Base-by-base conservation (phyloP, 2,113 vertebrate genomes). In the Mormyrus iriodes region DNA sequence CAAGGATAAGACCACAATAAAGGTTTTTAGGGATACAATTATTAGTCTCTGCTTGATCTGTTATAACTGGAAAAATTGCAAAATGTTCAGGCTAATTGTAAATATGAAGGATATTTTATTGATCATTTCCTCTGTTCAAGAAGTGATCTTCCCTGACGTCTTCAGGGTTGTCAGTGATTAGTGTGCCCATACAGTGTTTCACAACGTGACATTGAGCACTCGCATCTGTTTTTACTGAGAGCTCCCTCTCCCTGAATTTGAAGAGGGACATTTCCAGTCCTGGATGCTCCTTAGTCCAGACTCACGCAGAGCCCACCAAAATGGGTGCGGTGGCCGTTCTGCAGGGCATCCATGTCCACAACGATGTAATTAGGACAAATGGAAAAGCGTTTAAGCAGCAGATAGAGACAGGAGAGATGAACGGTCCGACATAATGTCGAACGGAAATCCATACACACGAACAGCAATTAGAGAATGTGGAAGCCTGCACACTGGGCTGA, bases 331-430 rank as follows among this genome's bases (percentile, higher is more conserved):
- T 51, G 5, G n/a, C 27, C 13, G 13, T 86, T 27, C 48, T 31
- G 17, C 51, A 9, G 15, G n/a, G 85, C 51, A 17, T 86, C 84
- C n/a, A 48, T 27, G 48, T 48, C 48, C 49, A 3, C 51, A 35
- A 31, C 44, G 51, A 44, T 90, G 89, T 92, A 93, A 93, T 93
- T 90, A 91, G 91, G 91, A 93, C 93, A 91, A 94, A 94, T 92
- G 92, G 90, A 93, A 93, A 94, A 88, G 91, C 90, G 85, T 93
- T 93, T 93, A 92, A 93, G 91, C 89, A 49, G 89, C 90, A 55
- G 91, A 94, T 93, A 89, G 89, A 94, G 92, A 92, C 90, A 88
- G 86, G 44, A 87, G 90, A 91, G 91, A 87, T 88, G 87, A 89
- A 90, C 89, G 84, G 53, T 87, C 91, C 88, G 90, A 91, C 89